Evolutionary conservation across 2,797 vertebrate species (phyloP).

Genomic region (Hoplostethus mediterraneus): DNA sequence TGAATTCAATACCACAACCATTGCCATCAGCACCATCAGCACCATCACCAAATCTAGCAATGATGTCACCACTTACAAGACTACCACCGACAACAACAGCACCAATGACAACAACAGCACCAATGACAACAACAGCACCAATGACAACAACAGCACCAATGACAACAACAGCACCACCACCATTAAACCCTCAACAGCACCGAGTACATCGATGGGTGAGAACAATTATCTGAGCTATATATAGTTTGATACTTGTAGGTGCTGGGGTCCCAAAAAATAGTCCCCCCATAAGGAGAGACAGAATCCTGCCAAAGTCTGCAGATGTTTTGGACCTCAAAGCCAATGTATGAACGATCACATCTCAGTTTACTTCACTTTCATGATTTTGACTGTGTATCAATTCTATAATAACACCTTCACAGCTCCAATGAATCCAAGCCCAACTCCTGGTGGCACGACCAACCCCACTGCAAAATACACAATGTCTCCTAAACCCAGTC

Average conservation of each 20-base stretch:
- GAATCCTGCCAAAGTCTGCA: no score
- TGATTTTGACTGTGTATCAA: neutral
- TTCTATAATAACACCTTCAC: neutral
- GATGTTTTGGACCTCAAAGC: no score
- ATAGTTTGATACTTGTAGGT: neutral
- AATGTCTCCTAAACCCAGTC: accelerated
- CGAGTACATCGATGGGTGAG: constrained; percentile 8
- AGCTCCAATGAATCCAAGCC: neutral
- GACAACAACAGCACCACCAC: neutral
- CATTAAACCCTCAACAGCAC: neutral
- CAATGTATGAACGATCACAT: neutral
- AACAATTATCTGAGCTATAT: neutral
- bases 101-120: accelerated
- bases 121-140: neutral
- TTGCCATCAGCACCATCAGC: no score
- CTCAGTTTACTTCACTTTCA: neutral
- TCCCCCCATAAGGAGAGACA: neutral
- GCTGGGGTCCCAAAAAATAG: neutral
- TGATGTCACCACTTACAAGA: no score
- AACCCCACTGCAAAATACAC: accelerated
- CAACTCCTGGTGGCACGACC: neutral
- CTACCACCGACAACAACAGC: no score
- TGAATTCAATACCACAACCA: no score
- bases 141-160: no score
- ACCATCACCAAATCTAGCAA: no score